Conservation (phyloP, 1,140 invertebrate genomes). For the Bombus polaris region DNA sequence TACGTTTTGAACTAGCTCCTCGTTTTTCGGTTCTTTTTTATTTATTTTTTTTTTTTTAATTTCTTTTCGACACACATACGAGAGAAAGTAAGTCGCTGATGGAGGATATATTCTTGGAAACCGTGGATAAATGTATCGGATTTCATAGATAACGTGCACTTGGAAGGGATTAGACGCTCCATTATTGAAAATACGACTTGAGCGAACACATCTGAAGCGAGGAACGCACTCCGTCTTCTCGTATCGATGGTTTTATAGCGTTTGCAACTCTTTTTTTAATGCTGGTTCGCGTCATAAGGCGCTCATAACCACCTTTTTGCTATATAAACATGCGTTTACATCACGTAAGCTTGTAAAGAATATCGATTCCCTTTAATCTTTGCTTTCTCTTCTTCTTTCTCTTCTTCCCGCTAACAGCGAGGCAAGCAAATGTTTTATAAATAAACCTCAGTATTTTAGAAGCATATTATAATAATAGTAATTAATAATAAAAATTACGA, state of each 20-base stretch:
- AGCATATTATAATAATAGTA: not conserved
- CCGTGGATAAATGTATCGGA: not conserved
- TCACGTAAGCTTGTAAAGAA: not conserved
- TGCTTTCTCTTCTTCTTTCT: not conserved
- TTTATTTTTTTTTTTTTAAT: no score
- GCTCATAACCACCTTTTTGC: not conserved
- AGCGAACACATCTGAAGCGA: not conserved
- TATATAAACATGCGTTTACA: not conserved
- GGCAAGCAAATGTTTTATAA: not conserved
- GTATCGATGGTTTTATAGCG: not conserved
- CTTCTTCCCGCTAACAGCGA: not conserved
- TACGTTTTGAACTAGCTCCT: no score
- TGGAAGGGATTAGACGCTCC: no score
- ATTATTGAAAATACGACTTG: no score
- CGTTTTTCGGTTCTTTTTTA: no score
- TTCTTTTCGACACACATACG: no score
- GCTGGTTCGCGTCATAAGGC: not conserved
- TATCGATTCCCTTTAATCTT: not conserved
- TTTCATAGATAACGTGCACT: not conserved
- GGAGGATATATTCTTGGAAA: not conserved
- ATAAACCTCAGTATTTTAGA: not conserved
- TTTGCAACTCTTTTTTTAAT: not conserved
- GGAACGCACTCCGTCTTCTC: not conserved
- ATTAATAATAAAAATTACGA: no score
- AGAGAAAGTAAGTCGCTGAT: fast-evolving